A percentile compares a stretch with the other conserved stretches of the same genome.
These are phyloP conservation scores for Yponomeuta sedellus DNA, from an alignment of 2,888 invertebrate genomes.

Conservation along the genomic window DNA sequence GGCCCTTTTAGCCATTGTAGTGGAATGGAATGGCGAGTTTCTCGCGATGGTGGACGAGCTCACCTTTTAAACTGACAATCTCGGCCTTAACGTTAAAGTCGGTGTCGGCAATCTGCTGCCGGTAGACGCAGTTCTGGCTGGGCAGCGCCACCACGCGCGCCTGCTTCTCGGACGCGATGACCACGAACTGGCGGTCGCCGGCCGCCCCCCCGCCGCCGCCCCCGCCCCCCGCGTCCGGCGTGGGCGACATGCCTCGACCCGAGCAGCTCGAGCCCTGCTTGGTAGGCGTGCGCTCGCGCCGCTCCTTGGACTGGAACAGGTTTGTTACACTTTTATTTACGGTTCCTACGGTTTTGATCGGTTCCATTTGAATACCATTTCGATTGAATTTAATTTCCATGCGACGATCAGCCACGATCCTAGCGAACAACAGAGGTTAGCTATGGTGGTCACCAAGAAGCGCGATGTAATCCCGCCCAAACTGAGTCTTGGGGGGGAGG, in stretches of 20 bases:
- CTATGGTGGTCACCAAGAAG: no score
- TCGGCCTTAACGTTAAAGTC: conserved; percentile 97
- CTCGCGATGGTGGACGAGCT: background rate
- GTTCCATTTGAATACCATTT: no score
- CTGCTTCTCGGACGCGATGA: conserved; percentile 96
- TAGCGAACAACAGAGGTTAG: no score
- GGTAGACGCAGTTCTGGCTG: conserved; percentile 95
- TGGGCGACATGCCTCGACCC: conserved; percentile 86
- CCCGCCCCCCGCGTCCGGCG: conserved; percentile 65
- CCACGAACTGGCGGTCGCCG: conserved; percentile 93
- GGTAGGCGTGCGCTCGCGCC: conserved; percentile 78
- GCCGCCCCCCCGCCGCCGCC: conserved; percentile 69
- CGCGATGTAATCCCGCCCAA: no score
- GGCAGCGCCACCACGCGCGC: conserved; percentile 95
- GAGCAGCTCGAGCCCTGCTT: conserved; percentile 74
- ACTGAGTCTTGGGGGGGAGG: no score
- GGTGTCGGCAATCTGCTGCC: conserved; percentile 93
- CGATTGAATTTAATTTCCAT: no score
- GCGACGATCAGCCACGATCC: no score
- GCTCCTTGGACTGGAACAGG: conserved; percentile 34
- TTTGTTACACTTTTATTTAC: no score
- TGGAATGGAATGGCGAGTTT: no score
- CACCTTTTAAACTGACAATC: conserved; percentile 93
- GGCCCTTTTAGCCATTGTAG: no score
- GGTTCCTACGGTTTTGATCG: no score